These are phyloP conservation scores for Antidorcas marsupialis DNA, from an alignment of 2,113 vertebrate species.

Conservation along the genomic window DNA sequence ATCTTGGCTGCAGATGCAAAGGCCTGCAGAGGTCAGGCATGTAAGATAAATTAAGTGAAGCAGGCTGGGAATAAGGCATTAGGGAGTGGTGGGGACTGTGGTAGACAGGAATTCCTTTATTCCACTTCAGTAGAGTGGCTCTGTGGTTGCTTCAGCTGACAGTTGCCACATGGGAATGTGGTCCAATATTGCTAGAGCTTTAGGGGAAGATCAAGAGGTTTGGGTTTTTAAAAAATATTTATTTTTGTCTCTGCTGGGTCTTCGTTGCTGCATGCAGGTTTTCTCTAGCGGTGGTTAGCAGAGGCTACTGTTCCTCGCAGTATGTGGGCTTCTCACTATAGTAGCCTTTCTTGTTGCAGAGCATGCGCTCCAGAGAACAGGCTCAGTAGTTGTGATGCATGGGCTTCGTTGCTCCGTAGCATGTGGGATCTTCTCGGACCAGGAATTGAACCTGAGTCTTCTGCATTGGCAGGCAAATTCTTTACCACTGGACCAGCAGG, in stretches of 20 bases:
- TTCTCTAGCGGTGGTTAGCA: neutral
- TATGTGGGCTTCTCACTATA: neutral
- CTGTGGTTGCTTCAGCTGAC: neutral
- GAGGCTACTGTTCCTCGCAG: accelerated
- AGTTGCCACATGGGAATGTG: neutral
- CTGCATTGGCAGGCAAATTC: neutral
- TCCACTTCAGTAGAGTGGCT: neutral
- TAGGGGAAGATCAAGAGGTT: neutral
- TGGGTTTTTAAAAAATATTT: neutral
- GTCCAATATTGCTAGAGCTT: neutral
- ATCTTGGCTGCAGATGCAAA: neutral
- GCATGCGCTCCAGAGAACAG: neutral
- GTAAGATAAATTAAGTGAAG: neutral
- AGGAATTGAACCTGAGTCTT: neutral
- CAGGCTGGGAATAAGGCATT: neutral
- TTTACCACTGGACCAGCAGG: neutral
- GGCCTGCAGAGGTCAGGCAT: neutral
- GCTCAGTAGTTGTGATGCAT: neutral
- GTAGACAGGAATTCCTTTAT: neutral
- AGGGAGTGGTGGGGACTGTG: neutral
- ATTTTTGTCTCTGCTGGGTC: neutral
- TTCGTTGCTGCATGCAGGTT: neutral
- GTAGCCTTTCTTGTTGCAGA: neutral
- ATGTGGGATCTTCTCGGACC: neutral
- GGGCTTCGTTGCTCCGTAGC: neutral